Conservation (phyloP, 2,888 invertebrate species). For the Apamea crenata region DNA sequence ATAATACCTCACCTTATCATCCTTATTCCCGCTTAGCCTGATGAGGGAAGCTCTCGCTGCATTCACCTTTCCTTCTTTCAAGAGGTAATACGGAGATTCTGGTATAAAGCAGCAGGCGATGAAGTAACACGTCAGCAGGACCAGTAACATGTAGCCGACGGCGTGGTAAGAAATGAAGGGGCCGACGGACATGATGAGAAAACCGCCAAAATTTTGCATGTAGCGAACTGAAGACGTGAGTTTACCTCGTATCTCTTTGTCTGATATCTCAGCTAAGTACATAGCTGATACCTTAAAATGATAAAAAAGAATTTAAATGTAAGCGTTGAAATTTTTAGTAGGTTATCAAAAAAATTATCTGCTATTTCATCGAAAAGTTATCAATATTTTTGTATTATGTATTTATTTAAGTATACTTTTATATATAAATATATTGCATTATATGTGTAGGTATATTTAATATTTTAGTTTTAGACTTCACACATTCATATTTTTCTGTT, state of each 20-base stretch:
- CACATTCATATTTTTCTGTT: too few relatives aligned
- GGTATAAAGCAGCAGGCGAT: slow-evolving; percentile 89
- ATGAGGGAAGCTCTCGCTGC: slow-evolving; percentile 83
- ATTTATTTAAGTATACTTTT: too few relatives aligned
- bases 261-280: slow-evolving; percentile 85
- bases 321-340: too few relatives aligned
- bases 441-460: too few relatives aligned
- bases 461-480: too few relatives aligned
- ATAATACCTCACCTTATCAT: slow-evolving; percentile 71
- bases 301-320: background rate
- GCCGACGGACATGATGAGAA: slow-evolving; percentile 82
- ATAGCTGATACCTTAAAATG: slow-evolving; percentile 82
- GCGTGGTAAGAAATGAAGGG: slow-evolving; percentile 80
- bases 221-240: slow-evolving; percentile 77
- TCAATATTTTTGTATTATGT: too few relatives aligned
- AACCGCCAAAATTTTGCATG: slow-evolving; percentile 81
- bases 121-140: slow-evolving; percentile 86
- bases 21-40: slow-evolving; percentile 79
- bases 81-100: slow-evolving; percentile 90
- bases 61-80: slow-evolving; percentile 87
- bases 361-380: too few relatives aligned
- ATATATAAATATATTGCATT: too few relatives aligned
- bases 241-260: slow-evolving; percentile 84
- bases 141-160: slow-evolving; percentile 83
- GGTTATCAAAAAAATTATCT: too few relatives aligned